Conservation (phyloP, 2,113 vertebrate species). For the Erythrocercus mccallii region DNA sequence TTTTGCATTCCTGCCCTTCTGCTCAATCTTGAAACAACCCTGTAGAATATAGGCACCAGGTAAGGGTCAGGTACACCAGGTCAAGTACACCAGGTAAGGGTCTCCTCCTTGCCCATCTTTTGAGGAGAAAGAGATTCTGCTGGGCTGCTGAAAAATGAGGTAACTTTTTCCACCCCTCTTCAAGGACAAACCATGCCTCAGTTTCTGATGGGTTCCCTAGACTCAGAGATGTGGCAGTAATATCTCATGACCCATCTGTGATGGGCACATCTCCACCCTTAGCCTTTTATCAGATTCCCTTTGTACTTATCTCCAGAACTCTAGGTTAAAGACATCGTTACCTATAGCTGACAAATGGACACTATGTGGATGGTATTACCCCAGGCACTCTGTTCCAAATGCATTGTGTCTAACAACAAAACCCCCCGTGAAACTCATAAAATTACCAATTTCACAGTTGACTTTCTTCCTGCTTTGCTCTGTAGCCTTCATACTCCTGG, state of each 20-base stretch:
- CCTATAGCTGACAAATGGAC: constrained; percentile 72
- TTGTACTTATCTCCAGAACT: neutral
- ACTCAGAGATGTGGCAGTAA: neutral
- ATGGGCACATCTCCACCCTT: neutral
- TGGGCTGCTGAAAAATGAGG: neutral
- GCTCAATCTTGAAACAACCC: constrained; percentile 16
- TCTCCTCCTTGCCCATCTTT: neutral
- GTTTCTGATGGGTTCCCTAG: neutral
- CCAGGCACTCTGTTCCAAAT: constrained; percentile 74
- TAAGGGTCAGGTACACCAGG: neutral
- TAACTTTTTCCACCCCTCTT: neutral
- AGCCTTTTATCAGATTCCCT: neutral
- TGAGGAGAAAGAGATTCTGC: neutral
- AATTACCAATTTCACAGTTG: constrained; percentile 87
- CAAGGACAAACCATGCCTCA: neutral
- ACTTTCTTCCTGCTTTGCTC: constrained; percentile 85
- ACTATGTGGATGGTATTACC: constrained; percentile 69
- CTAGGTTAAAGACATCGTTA: constrained; percentile 68
- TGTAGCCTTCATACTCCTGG: constrained; percentile 81
- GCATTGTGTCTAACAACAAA: constrained; percentile 83
- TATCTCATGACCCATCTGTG: fast-evolving
- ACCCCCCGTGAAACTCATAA: constrained; percentile 83
- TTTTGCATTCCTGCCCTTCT: constrained; percentile 56
- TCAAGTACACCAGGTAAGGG: neutral
- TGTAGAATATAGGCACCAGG: neutral